Conservation (phyloP, 2,888 invertebrate genomes). For the Cantharis nigra region DNA sequence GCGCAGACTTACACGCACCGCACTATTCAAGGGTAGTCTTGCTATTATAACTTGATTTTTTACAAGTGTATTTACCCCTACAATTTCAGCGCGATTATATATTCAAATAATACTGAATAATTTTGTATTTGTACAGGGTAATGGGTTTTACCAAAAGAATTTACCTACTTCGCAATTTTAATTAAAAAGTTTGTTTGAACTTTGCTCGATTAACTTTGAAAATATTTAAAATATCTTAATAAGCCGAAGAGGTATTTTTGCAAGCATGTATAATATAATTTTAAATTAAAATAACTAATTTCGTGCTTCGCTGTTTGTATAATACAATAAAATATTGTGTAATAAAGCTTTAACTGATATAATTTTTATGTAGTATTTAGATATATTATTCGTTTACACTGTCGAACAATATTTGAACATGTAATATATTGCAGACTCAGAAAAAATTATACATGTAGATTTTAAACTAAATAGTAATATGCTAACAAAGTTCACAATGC, state of each 20-base stretch:
- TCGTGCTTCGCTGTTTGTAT: not conserved
- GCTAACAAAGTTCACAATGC: no score
- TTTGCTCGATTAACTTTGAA: not conserved
- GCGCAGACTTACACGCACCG: conserved; percentile 35
- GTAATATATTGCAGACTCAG: not conserved
- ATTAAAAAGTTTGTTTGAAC: not conserved
- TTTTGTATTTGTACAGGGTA: conserved; percentile 5
- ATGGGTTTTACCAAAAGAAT: not conserved
- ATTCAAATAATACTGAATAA: conserved; percentile 11
- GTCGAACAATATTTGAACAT: not conserved
- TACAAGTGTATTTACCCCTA: conserved; percentile 10
- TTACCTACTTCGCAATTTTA: not conserved
- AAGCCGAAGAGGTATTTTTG: not conserved
- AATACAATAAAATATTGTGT: not conserved
- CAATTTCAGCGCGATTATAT: conserved; percentile 14
- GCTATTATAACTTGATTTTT: conserved; percentile 22
- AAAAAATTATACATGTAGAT: not conserved
- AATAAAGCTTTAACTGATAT: not conserved
- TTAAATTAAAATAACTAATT: not conserved
- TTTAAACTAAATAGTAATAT: not conserved
- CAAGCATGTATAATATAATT: not conserved
- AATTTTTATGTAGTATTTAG: not conserved
- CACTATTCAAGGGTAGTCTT: conserved; percentile 24
- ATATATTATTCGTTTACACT: not conserved
- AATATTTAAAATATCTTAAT: not conserved